Evolutionary conservation across 35 echinoderm and acorn worm species (phyloP), one percentile per base, ranked within the genome.

Genomic region (Strongylocentrotus purpuratus): DNA sequence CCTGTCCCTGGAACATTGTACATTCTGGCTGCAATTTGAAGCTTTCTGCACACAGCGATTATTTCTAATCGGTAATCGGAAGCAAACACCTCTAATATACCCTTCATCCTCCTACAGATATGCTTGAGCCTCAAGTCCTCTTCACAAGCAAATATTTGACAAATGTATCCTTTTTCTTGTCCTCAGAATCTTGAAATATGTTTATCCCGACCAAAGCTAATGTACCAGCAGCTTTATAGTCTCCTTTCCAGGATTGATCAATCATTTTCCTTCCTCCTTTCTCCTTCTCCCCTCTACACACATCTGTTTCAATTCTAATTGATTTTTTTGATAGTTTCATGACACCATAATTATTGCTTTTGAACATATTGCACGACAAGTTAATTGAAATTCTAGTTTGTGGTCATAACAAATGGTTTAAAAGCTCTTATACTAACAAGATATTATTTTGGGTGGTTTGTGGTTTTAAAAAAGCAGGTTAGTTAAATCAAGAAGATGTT

Each of bases 111-210:
- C 28, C 65, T 78, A n/a, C 65, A 78, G 65, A 78, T 78, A 78
- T 22, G 25, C 65, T 78, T 78, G 65, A 78, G 65, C 65, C 28
- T 78, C 65, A 78, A 78, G 65, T 78, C 65, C 65, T n/a, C 65
- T 78, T 78, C 65, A 78, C 65, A n/a, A 18, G 65, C 65, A 78
- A 78, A 78, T 78, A 78, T 78, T 78, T 78, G 65, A 78, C 65
- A 78, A 78, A 78, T 78, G 65, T 78, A 78, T 78, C 65, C 65
- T 8, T 78, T 78, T 78, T 78, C 65, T 78, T 8, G 7, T 78
- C 65, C 25, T 78, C 65, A 7, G 65, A 78, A 78, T 78, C 65
- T 78, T 78, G 65, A 78, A 78, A 78, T 78, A 78, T 78, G 65
- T 78, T 78, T 78, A 78, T 78, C 65, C 65, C 20, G n/a, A 78